Base-by-base conservation (phyloP, 2,113 vertebrate genomes). In the Otocyon megalotis region DNA sequence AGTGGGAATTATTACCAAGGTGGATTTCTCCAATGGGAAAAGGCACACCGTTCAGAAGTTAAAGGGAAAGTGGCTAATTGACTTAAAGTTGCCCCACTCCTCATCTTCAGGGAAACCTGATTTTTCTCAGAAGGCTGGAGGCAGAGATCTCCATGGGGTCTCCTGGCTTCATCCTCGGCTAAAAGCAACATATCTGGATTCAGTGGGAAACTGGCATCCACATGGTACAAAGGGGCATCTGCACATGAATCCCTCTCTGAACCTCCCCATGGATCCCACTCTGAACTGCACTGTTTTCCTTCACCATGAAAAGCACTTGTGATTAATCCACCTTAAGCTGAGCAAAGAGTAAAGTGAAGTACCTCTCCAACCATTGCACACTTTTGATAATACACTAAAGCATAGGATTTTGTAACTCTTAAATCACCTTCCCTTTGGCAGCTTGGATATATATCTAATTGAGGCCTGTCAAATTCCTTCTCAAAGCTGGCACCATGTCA, bases 401-500 rank as follows among this genome's bases (percentile, higher is more conserved):
- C 92, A 77, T 8, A 69, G 72, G 89, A 89, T 92, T 97, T 95
- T 84, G 80, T 92, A 81, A 65, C 67, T 76, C 87, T 84, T 96
- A 95, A 96, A 96, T 97, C 96, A 97, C 26, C 19, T 92, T 81
- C 63, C 48, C 53, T 80, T 84, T 65, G 93, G 94, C 67, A 54
- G 54, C 37, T n/a, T 26, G 26, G 77, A 72, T 84, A 92, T 95
- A 84, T 96, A 92, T 76, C 54, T 89, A 48, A 93, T 26, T 60
- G 62, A 95, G 80, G 56, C 71, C 96, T 92, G 92, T 94, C 97
- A 82, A 85, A 92, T 87, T 92, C 74, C 71, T 89, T 72, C 95
- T 94, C 32, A 67, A 62, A 82, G 88, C 54, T 98, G 97, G 97
- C 96, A n/a, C n/a, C 1, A 2, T 79, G 84, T 97, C 97, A 92